Evolutionary conservation across 2,113 vertebrate genomes (phyloP).

Genomic region (Lagopus leucura): DNA sequence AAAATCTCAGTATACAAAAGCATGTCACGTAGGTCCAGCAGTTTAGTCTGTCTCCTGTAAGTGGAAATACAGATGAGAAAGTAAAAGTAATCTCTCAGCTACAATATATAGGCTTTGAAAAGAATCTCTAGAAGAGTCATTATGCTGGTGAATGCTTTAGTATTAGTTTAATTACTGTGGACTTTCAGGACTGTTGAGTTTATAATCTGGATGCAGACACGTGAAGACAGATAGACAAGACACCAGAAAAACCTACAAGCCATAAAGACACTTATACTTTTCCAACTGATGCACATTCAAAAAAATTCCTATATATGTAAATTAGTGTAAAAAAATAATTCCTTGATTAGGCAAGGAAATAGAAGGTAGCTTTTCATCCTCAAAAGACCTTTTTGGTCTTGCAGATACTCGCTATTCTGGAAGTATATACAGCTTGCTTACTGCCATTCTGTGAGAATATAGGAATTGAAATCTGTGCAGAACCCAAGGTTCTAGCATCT

Average conservation of each 20-base stretch:
- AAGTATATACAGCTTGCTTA: not conserved
- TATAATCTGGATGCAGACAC: not conserved
- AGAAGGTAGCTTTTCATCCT: not conserved
- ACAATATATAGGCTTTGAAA: rapidly evolving
- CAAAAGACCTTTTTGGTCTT: not conserved
- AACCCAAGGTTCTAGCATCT: not conserved
- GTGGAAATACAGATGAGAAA: not conserved
- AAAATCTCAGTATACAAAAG: not conserved
- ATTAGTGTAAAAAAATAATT: too few species aligned
- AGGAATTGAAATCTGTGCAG: not conserved
- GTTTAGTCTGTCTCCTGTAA: not conserved
- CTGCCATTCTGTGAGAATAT: not conserved
- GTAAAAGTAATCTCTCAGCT: not conserved
- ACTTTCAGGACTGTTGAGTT: not conserved
- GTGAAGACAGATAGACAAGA: not conserved
- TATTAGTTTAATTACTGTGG: not conserved
- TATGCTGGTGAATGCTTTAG: not conserved
- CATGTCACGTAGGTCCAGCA: rapidly evolving
- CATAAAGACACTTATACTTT: not conserved
- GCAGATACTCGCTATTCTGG: not conserved
- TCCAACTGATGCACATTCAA: not conserved
- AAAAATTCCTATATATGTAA: not conserved
- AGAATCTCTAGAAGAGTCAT: not conserved
- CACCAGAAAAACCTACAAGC: not conserved
- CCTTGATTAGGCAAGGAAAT: not conserved